phyloP scores from a whole-genome alignment of 2,888 invertebrate species.

The Athetis lepigone region DNA sequence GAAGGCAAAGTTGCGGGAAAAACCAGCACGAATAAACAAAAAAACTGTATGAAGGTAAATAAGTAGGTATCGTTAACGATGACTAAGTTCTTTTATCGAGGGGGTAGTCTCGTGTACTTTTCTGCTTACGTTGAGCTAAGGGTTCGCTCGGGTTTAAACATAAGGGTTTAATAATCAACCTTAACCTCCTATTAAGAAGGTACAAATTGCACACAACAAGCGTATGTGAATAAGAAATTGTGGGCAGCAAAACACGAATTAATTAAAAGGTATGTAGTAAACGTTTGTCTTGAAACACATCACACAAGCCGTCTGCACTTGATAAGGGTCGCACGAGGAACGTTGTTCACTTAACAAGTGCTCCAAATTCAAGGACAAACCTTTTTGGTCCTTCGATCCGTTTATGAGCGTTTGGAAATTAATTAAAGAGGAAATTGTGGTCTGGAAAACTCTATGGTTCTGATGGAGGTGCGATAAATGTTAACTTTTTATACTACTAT shows the following conservation, averaged over 20 bases:
- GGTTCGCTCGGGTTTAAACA: neutral
- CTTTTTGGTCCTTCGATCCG: slow-evolving; percentile 44
- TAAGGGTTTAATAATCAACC: neutral
- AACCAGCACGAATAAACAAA: neutral
- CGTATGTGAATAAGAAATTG: neutral
- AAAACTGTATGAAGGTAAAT: neutral
- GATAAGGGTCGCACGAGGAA: slow-evolving; percentile 49
- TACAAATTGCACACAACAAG: neutral
- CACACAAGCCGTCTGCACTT: slow-evolving; percentile 52
- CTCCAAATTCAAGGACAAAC: slow-evolving; percentile 42
- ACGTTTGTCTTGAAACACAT: slow-evolving; percentile 44
- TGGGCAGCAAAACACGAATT: slow-evolving; percentile 9
- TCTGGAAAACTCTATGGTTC: neutral
- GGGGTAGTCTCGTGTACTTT: neutral
- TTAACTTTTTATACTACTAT: no score
- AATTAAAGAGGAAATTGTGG: slow-evolving; percentile 36
- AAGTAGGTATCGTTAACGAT: neutral
- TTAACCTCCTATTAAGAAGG: neutral
- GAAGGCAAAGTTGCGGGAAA: neutral
- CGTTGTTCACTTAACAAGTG: slow-evolving; percentile 41
- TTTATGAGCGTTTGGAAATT: slow-evolving; percentile 36
- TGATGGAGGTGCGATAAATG: slow-evolving; percentile 45
- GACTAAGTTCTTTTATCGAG: neutral
- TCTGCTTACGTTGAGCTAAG: neutral
- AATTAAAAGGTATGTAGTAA: slow-evolving; percentile 38